Evolutionary conservation across 2,888 invertebrate species (phyloP), one percentile per base, ranked within the genome.

Genomic region (Pseudeuparius sepicola): DNA sequence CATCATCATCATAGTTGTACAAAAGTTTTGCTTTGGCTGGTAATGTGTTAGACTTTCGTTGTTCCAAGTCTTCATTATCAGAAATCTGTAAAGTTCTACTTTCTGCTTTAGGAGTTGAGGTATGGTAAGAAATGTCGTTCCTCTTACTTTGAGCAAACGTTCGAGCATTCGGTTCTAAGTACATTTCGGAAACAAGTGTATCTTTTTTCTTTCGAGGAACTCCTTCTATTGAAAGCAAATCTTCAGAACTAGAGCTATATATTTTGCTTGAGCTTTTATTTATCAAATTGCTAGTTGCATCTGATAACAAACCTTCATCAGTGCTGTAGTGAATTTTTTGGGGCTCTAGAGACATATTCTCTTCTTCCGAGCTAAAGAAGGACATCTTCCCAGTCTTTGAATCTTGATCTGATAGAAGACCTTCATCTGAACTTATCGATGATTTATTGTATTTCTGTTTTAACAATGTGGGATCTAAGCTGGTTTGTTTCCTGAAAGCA

Each of bases 111-210:
- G 28, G n/a, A n/a, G 9, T 16, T 5, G 18, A 9, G 14, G 32
- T 25, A 18, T 30, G 20, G 4, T 24, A 15, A 1, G 51, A 50
- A n/a, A 50, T 41, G 14, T 39, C 32, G 4, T 52, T 46, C 18
- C 49, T 45, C 24, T 50, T 54, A 10, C 41, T 38, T 15, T 53
- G 31, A 2, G 51, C 55, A 36, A 51, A 52, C 25, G 44, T 48
- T 12, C 50, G 33, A 4, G 54, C 54, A 11, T 46, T 40, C 6
- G 51, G 49, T 36, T 53, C 48, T 14, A 49, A 42, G 30, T 56
- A 55, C 31, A 53, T 54, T 37, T 51, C 54, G 2, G 48, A 51
- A 15, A 55, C 53, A 16, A 52, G 31, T 1, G 55, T 54, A 32
- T 54, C 54, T 37, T 55, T 54, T 14, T 45, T 52, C 35, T 49